Base-by-base conservation (phyloP, 2,113 vertebrate genomes). In the Coreoperca whiteheadi region DNA sequence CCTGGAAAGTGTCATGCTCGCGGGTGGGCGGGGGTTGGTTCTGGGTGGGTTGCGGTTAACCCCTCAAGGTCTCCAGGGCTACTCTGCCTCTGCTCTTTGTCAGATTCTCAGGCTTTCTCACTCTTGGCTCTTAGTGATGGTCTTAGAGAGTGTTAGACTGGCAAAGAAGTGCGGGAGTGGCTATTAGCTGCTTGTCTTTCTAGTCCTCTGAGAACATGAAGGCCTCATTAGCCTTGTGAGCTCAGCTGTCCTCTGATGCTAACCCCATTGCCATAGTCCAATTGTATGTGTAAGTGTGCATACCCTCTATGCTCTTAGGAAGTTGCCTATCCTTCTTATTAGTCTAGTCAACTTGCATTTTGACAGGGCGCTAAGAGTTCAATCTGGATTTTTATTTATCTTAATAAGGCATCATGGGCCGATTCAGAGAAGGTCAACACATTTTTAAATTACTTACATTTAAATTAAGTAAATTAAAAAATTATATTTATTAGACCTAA, bases 1-100 rank as follows among this genome's bases (percentile, higher is more conserved):
- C 86, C 92, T 94, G 93, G 92, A 95, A 90, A 93, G 90, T 91
- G 92, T 95, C 92, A 93, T 39, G 75, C 83, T 88, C 21, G 37
- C 18, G 79, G 68, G 81, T 92, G 89, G 88, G 92, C 57, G 70
- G 88, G 83, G 83, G 82, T 59, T 65, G 87, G 91, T 90, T 90
- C 84, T 89, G 89, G 94, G 88, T 93, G 91, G 91, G 84, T 93
- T 93, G 87, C 14, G 79, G 88, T 91, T 88, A 91, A 91, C 88
- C 91, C 88, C 85, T 91, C 25, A 8, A 81, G 89, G 85, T 91
- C 93, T 91, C 91, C 63, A 59, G 91, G 89, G 91, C 90, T 84
- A 72, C 69, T 53, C 69, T 86, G 89, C 66, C 66, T 89, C 88
- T 94, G 91, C 84, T 90, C 84, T 86, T 87, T 90, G 86, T 94